phyloP scores from a whole-genome alignment of 2,888 invertebrate species.

The Cylindroiulus punctatus region DNA sequence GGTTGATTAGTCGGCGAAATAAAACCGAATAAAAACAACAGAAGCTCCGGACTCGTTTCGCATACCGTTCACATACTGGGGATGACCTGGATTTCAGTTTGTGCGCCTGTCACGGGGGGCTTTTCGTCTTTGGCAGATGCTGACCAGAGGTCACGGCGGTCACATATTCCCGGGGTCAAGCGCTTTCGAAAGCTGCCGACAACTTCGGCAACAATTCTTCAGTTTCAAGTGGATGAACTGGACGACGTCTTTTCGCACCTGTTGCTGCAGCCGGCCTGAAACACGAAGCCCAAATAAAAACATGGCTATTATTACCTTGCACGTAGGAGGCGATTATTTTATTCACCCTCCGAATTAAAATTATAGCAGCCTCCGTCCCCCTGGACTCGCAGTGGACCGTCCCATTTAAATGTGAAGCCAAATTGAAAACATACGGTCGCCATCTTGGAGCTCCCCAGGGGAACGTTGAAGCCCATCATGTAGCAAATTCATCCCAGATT shows the following conservation, averaged over 20 bases:
- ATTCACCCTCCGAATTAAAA: slow-evolving; percentile 7
- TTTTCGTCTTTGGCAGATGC: not conserved
- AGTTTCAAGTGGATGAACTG: too few relatives aligned
- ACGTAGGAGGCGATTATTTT: not conserved
- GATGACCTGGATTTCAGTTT: slow-evolving; percentile 40
- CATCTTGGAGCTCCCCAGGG: not conserved
- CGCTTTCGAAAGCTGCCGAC: not conserved
- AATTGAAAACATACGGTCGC: not conserved
- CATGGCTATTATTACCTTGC: not conserved
- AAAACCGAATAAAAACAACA: not conserved
- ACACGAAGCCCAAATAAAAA: not conserved
- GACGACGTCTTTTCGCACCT: not conserved
- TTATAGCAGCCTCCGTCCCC: not conserved
- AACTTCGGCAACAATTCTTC: not conserved
- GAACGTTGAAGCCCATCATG: too few relatives aligned
- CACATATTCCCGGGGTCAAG: not conserved
- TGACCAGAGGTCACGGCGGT: not conserved
- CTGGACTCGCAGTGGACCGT: not conserved
- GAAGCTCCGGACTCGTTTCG: not conserved
- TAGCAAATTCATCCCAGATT: too few relatives aligned
- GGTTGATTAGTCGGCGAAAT: not conserved
- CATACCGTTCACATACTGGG: slow-evolving; percentile 26
- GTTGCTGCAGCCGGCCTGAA: not conserved
- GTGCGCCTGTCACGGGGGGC: not conserved
- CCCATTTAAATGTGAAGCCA: not conserved